Evolutionary conservation across 1,140 invertebrate species (phyloP).

Genomic region (Pissodes strobi): DNA sequence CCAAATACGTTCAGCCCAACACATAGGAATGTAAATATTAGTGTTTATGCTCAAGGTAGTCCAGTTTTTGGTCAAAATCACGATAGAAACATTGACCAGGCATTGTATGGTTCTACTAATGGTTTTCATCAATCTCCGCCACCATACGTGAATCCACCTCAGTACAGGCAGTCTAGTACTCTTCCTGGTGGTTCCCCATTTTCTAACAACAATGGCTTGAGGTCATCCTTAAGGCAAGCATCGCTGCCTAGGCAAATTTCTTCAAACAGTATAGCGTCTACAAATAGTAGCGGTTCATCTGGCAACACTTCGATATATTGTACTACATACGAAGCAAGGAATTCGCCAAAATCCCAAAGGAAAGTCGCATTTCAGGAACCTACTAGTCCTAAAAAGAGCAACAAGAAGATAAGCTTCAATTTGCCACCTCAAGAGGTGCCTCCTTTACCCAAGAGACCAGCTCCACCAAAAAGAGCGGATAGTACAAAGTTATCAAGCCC

Average conservation of each 20-base stretch:
- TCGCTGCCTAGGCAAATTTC: slow-evolving; percentile 51
- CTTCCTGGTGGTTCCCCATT: slow-evolving; percentile 41
- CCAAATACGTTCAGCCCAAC: slow-evolving; percentile 45
- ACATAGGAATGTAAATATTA: slow-evolving; percentile 18
- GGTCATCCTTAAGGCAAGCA: slow-evolving; percentile 49
- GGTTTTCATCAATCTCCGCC: slow-evolving; percentile 33
- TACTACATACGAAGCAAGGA: slow-evolving; percentile 57
- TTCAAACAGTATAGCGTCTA: slow-evolving; percentile 47
- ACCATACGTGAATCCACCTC: slow-evolving; percentile 45
- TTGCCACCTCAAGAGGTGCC: slow-evolving; percentile 59
- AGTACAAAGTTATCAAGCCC: slow-evolving; percentile 73
- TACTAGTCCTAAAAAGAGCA: slow-evolving; percentile 58
- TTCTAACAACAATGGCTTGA: slow-evolving; percentile 45
- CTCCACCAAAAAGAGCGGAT: slow-evolving; percentile 73
- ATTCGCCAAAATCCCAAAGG: slow-evolving; percentile 58
- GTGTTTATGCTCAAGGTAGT: slow-evolving; percentile 28
- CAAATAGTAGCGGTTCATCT: slow-evolving; percentile 44
- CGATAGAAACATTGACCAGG: slow-evolving; percentile 35
- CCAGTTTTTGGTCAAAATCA: slow-evolving; percentile 42
- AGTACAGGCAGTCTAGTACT: slow-evolving; percentile 44
- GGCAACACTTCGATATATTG: slow-evolving; percentile 41
- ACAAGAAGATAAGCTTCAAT: slow-evolving; percentile 63
- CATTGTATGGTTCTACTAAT: slow-evolving; percentile 17
- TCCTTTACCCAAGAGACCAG: slow-evolving; percentile 60
- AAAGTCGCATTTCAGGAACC: slow-evolving; percentile 61